Base-by-base conservation (phyloP, 2,888 invertebrate genomes). In the Macrosiphum euphorbiae region DNA sequence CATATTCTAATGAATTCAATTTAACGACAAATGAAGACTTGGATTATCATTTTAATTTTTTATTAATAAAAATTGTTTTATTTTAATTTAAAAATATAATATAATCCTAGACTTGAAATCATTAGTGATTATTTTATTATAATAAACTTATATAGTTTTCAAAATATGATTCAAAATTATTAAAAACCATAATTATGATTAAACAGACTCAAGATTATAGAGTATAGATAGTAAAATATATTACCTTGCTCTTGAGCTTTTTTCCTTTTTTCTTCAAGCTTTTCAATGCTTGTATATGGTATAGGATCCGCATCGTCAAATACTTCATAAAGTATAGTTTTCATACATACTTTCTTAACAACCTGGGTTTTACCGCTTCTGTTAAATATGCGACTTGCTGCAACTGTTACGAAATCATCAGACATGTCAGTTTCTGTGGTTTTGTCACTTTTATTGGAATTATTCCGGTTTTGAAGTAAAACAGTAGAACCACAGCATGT, bases 401-500 rank as follows among this genome's bases (percentile, higher is more conserved):
- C 92, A 35, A 93, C 88, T 26, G 92, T 93, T 28, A 93, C 92
- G 58, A 93, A 47, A 93, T 93, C 89, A 89, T 93, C 84, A 35
- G 92, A 89, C 35, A 58, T 16, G 20, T 93, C 92, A 41, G 92
- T 93, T 89, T 93, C 92, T 26, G 92, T 93, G 26, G 92, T 93
- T 93, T 93, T 93, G 11, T 93, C 92, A 58, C 52, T 89, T 93
- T 93, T 93, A 16, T 93, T 92, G 35, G n/a, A 44, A 28, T 24
- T 88, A 61, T 88, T 84, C 10, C 44, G 52, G 58, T 92, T 93
- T 10, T 93, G 16, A 47, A 93, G 84, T 47, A 93, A 7, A 0
- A 93, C 26, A 89, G 92, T 93, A 55, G 92, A 93, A 26, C 92
- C 92, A 93, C 92, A 93, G 24, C 92, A 93, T 50, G 92, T 93